Conservation (phyloP, 2,797 vertebrate genomes). For the Graptemys geographica region DNA sequence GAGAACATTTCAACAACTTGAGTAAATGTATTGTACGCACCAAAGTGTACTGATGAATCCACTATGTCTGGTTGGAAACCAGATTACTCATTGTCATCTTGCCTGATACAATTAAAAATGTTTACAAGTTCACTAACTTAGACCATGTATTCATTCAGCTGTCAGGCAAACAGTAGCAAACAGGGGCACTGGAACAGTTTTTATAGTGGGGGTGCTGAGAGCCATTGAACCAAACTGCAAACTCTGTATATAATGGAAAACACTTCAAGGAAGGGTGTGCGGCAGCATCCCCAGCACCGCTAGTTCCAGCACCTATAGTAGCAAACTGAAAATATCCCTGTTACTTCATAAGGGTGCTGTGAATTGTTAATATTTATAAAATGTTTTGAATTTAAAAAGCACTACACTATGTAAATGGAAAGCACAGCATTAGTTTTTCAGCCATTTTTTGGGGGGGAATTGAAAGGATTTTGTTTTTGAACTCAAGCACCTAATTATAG, state of each 20-base stretch:
- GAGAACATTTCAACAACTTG: background rate
- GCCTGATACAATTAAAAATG: background rate
- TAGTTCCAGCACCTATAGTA: background rate
- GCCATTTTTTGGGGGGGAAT: too few species aligned
- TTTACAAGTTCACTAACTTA: background rate
- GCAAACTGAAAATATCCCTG: background rate
- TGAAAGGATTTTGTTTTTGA: background rate
- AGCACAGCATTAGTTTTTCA: background rate
- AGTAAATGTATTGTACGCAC: background rate
- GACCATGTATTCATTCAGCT: background rate
- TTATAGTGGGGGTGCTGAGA: too few species aligned
- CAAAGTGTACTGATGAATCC: background rate
- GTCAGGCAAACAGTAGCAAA: background rate
- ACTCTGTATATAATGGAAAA: too few species aligned
- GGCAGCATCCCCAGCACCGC: too few species aligned
- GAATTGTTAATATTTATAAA: background rate
- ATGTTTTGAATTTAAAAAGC: background rate
- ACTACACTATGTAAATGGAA: background rate
- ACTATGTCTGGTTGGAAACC: background rate
- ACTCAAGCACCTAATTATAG: background rate
- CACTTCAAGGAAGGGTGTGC: too few species aligned
- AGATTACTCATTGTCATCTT: background rate
- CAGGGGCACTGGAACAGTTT: too few species aligned
- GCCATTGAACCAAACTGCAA: too few species aligned
- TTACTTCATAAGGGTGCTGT: background rate